Evolutionary conservation across 2,113 vertebrate genomes (phyloP).

Genomic region (Coracopsis vasa): DNA sequence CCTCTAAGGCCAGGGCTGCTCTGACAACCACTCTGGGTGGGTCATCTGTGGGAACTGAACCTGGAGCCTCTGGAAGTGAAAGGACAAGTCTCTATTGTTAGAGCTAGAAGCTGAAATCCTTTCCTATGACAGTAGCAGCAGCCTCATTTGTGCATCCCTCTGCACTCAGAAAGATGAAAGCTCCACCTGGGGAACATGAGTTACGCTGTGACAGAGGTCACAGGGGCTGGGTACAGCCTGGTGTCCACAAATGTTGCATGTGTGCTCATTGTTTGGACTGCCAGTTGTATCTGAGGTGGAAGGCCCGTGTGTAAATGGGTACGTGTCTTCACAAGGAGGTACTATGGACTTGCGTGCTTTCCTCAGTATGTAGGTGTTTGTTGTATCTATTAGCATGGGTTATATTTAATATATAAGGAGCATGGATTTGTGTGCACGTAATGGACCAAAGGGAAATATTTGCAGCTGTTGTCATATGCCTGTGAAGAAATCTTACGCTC

Average conservation of each 20-base stretch:
- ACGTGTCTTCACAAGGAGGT: background rate
- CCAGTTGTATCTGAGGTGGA: background rate
- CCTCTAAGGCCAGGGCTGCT: constrained; percentile 29
- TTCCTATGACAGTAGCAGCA: background rate
- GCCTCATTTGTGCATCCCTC: background rate
- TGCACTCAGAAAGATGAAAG: background rate
- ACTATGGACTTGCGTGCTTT: background rate
- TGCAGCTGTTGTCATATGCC: background rate
- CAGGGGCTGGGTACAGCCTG: background rate
- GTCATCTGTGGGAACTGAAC: constrained; percentile 28
- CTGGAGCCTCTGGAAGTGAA: background rate
- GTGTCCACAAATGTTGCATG: background rate
- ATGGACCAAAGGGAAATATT: background rate
- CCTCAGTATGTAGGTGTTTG: background rate
- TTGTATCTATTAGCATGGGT: background rate
- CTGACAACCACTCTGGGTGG: constrained; percentile 1
- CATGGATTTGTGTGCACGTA: background rate
- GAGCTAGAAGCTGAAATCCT: background rate
- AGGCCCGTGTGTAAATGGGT: background rate
- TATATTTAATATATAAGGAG: background rate
- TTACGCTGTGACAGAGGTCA: background rate
- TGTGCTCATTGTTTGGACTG: background rate
- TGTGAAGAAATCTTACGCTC: background rate
- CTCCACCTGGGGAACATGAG: background rate
- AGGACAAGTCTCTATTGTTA: constrained; percentile 30